Base-by-base conservation (phyloP, 1,140 invertebrate species). In the Penaeus japonicus region DNA sequence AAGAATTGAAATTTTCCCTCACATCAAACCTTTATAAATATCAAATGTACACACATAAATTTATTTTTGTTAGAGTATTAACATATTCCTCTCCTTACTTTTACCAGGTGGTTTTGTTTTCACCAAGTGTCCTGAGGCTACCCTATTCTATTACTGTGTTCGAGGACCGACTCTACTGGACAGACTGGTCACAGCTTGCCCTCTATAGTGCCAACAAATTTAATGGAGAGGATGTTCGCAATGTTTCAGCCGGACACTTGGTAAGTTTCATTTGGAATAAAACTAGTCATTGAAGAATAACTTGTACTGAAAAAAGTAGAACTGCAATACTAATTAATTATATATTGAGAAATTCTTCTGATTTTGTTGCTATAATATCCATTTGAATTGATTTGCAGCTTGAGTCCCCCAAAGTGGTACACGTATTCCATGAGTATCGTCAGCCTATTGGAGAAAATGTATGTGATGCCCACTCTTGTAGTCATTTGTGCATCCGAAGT, bases 361-460 rank as follows among this genome's bases (percentile, higher is more conserved):
- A 84, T 79, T 15, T 32, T 35, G 0, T 83, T 12, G 32, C 22
- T 27, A 32, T 81, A 30, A 73, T n/a, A 4, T 54, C 35, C 0
- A 24, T 84, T 55, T 59, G 24, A 0, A 22, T 77, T 54, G 55
- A 53, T 79, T 70, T 85, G 17, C 89, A 85, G 82, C 65, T 90
- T 73, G 96, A 97, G 92, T 95, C 96, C 93, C 98, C 98, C 1
- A 99, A 99, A 97, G 97, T 97, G 57, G 96, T 99, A 62, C 97
- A 98, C 92, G 96, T 98, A n/a, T 98, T 97, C 92, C 97, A 98
- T 93, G 96, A 96, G 2, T 97, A 98, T 92, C 95, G 97, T 79
- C 97, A 98, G 92, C 97, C 97, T 1, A 96, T 97, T 92, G 96
- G 96, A 89, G 93, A 92, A 89, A 91, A 91, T 83, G 82, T 89